Base-by-base conservation (phyloP, 2,113 vertebrate species). In the Beaufortia kweichowensis region DNA sequence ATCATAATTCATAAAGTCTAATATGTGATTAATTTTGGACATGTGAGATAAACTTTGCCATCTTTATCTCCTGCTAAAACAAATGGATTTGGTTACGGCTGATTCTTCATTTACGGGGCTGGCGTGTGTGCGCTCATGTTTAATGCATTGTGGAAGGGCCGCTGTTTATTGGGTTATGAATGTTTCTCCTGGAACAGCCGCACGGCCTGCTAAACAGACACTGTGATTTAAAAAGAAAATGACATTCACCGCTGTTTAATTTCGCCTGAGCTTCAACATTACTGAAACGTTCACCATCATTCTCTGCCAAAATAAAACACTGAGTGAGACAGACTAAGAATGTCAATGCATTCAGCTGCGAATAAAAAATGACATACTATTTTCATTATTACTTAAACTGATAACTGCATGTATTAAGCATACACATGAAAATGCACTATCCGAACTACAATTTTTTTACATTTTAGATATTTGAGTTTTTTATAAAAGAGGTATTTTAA, bases 91-190 rank as follows among this genome's bases (percentile, higher is more conserved):
- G 21, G 73, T 33, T 64, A 35, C 21, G 46, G 50, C 28, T 26
- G 60, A 62, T 28, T 41, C 31, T 26, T 75, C 48, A 29, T 53
- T 41, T 4, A 66, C 21, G 43, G 35, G 73, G 29, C 73, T 57
- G 29, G 48, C 41, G 33, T 41, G 31, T 65, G 46, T 66, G 24
- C 19, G 48, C 21, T 72, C 66, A 66, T 77, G 75, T 67, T 61
- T 77, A 77, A 77, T 77, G 60, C 15, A 77, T 72, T 59, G 56
- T 66, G 61, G 0, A 10, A 65, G 48, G 23, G 10, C 60, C 21
- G 29, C 68, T 77, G 75, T 81, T 81, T 72, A 77, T 72, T 50
- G 39, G 60, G 53, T 59, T 72, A 67, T 14, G 53, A 68, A 81
- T 66, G 67, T 43, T 60, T 77, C 41, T 65, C 74, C 50, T 7